Base-by-base conservation (phyloP, 2,113 vertebrate species). In the Sporophila hypoxantha region DNA sequence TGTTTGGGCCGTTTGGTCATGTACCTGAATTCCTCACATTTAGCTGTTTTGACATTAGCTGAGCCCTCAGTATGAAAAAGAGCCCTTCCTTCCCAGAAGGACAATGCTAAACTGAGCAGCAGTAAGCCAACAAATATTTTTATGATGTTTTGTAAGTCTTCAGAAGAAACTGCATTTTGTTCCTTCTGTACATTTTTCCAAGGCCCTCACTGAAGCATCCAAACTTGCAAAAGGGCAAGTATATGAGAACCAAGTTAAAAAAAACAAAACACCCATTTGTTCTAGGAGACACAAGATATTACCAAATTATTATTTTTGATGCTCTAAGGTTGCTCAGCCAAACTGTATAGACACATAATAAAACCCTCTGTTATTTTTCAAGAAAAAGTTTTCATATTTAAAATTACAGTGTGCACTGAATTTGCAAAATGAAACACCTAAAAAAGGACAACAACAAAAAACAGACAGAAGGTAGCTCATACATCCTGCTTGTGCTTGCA, bases 341-440 rank as follows among this genome's bases (percentile, higher is more conserved):
- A 91, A 73, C 17, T 41, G 8, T 17, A 70, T 1, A 81, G 68
- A 87, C 79, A 87, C 64, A 9, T 64, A 55, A 91, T 87, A 85
- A 91, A 94, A 67, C 9, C 0, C 50, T 74, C 25, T n/a, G 26
- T 39, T 53, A 36, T 52, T 74, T 59, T 50, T 73, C 20, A 34
- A 85, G 65, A 55, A 77, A 12, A 64, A 2, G 12, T 50, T 94
- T 89, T 88, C 49, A 71, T 34, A n/a, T 60, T 87, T 65, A 53
- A 77, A 89, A 77, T 60, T 75, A 16, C 39, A 41, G 39, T 15
- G 39, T 41, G 39, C 3, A 80, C 68, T 71, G 66, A 77, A 87
- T 75, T 65, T 65, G 32, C 69, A 89, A 94, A 94, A 90, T 93
- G 76, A 93, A 94, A 92, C 87, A 91, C 68, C 65, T 89, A 70